These are phyloP conservation scores for Hofmannophila pseudospretella DNA, from an alignment of 2,888 invertebrate species.

Conservation along the genomic window DNA sequence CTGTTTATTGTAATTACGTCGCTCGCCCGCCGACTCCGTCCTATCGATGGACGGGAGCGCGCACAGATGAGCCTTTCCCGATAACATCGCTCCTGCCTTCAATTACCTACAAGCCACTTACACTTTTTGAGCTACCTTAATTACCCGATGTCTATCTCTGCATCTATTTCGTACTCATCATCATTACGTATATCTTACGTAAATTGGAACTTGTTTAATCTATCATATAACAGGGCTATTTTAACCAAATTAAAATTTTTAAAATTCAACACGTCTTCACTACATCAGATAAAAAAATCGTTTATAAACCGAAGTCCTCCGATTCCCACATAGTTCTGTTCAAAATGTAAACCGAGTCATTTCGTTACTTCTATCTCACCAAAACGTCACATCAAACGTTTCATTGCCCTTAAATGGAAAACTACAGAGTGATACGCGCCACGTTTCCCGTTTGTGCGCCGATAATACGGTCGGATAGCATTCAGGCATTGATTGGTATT, in stretches of 20 bases:
- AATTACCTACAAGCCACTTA: constrained; percentile 42
- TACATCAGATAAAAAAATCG: too few relatives aligned
- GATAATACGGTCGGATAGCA: constrained; percentile 12
- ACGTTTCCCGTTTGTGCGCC: constrained; percentile 7
- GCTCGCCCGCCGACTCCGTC: constrained; percentile 44
- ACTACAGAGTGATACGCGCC: constrained; percentile 1
- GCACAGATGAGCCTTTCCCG: constrained; percentile 27
- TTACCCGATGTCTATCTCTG: constrained; percentile 9
- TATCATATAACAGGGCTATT: too few relatives aligned
- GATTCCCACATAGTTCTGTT: too few relatives aligned
- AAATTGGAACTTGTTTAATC: too few relatives aligned
- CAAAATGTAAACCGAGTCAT: too few relatives aligned
- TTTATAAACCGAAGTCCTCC: too few relatives aligned
- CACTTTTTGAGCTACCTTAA: constrained; percentile 24
- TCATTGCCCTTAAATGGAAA: not conserved
- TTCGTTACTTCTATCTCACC: too few relatives aligned
- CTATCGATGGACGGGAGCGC: constrained; percentile 42
- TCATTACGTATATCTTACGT: not conserved
- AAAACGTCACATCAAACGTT: too few relatives aligned
- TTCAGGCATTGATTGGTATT: constrained; percentile 52
- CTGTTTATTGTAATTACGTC: constrained; percentile 70
- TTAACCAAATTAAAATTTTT: too few relatives aligned
- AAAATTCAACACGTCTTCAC: too few relatives aligned
- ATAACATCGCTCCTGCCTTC: constrained; percentile 40
- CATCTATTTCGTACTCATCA: constrained; percentile 4